Base-by-base conservation (phyloP, 2,888 invertebrate genomes). In the Alviniconcha strummeri region DNA sequence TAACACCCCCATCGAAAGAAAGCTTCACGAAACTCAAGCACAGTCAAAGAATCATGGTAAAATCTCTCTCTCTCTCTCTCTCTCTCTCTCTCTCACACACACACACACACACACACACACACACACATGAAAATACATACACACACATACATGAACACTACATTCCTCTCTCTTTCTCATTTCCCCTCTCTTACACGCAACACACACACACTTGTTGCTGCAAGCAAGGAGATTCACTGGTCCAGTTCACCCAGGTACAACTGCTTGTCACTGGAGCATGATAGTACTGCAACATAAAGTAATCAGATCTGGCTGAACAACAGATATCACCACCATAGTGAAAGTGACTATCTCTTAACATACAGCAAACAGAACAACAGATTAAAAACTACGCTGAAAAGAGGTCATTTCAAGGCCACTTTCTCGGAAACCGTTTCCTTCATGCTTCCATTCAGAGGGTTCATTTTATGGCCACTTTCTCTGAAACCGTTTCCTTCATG, bases 171-270 rank as follows among this genome's bases (percentile, higher is more conserved):
- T n/a, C 36, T 36, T 36, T 36, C 36, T 36, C 36, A 36, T 3
- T 36, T 36, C 36, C 36, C 36, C 36, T 36, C n/a, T n/a, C 36
- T 13, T 56, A 81, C 52, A 56, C 17, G 17, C 57, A 52, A 81
- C 36, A 55, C 36, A 52, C 2, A 69, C 13, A 19, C n/a, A 74
- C 36, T 1, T 3, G 36, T 36, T 36, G 36, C 36, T n/a, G 55
- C 7, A 54, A n/a, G 11, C 56, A 13, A 8, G 56, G 19, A 79
- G 75, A 54, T 52, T 79, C 82, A 82, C 82, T 76, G 83, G 15
- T 98, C 98, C 89, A 99, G 97, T 95, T 99, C 99, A 67, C 99
- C 99, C 86, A 99, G 94, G 94, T 96, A 99, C 85, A 99, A 95
- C 90, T 97, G 97, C 94, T 99, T 99, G 94, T 99, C 99, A 94